Base-by-base conservation (phyloP, 2,888 invertebrate genomes). In the Drosophila eohydei region DNA sequence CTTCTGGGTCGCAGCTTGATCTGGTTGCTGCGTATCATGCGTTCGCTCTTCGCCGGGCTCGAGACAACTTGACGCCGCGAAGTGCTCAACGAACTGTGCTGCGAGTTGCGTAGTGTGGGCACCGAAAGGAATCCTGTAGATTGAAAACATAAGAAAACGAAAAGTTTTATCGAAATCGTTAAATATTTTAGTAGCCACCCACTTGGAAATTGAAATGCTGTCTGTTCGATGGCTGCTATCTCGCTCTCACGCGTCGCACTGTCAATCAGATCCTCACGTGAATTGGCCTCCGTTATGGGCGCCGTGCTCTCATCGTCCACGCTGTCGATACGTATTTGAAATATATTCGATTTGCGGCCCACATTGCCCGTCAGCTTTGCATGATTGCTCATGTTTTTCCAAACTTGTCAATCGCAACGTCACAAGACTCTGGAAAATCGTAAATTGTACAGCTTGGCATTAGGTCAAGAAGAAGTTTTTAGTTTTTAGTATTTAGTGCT, bases 31-130 rank as follows among this genome's bases (percentile, higher is more conserved):
- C 90, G 81, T 28, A 75, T 62, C 55, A 83, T 79, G 30, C 90
- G 88, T 50, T 90, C 91, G 61, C 92, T 90, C 73, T 92, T 92
- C 2, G 91, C 92, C n/a, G 92, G 92, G 79, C 92, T 92, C n/a
- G 92, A 92, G 52, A 89, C 89, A 50, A 92, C 88, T 61, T 92
- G 83, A n/a, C 92, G 88, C 6, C 85, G 86, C 7, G 78, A 30
- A 28, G 78, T 38, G 16, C 72, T 72, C 4, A 71, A 57, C 0
- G 84, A 75, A 41, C 71, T 83, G 34, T 83, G 73, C 1, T 85
- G 85, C 6, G 80, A 63, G 59, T 86, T 91, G n/a, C 90, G 91
- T 28, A 92, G 66, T 7, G 90, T 81, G 36, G 92, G 92, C 60
- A 92, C 92, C 30, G 92, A 92, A 8, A 92, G 86, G 67, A 92